Evolutionary conservation across 2,113 vertebrate species (phyloP).

Genomic region (Brachypodius melanocephalos): DNA sequence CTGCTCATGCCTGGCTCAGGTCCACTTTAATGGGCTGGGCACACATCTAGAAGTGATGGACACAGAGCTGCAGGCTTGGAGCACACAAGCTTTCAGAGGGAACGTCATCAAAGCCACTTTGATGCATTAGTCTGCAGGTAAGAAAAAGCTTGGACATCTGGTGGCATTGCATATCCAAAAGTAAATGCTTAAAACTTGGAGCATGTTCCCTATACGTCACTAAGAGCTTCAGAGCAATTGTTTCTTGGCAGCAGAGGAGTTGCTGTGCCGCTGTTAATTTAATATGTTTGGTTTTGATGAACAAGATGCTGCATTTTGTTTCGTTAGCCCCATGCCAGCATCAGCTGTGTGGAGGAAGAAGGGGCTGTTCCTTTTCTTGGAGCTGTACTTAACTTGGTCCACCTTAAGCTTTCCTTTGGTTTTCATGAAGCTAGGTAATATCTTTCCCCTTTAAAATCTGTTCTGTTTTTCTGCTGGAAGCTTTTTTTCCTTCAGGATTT

Average conservation of each 20-base stretch:
- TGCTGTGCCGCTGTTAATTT: not conserved
- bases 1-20: not conserved
- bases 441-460: conserved; percentile 27
- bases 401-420: not conserved
- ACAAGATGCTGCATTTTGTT: not conserved
- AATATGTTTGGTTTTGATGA: not conserved
- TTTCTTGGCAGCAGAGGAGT: not conserved
- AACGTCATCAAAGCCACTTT: not conserved
- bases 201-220: rapidly evolving
- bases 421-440: not conserved
- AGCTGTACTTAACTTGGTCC: not conserved
- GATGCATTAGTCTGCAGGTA: not conserved
- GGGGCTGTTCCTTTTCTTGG: not conserved
- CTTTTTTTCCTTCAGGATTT: conserved; percentile 52
- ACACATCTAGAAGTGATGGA: not conserved
- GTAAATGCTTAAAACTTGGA: not conserved
- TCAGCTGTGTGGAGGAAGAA: not conserved
- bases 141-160: not conserved
- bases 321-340: rapidly evolving
- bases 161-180: not conserved
- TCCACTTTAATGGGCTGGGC: not conserved
- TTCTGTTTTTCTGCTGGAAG: conserved; percentile 13
- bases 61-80: not conserved
- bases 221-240: not conserved
- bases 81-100: not conserved